phyloP scores from a whole-genome alignment of 2,797 vertebrate species.

The Oophaga sylvatica region DNA sequence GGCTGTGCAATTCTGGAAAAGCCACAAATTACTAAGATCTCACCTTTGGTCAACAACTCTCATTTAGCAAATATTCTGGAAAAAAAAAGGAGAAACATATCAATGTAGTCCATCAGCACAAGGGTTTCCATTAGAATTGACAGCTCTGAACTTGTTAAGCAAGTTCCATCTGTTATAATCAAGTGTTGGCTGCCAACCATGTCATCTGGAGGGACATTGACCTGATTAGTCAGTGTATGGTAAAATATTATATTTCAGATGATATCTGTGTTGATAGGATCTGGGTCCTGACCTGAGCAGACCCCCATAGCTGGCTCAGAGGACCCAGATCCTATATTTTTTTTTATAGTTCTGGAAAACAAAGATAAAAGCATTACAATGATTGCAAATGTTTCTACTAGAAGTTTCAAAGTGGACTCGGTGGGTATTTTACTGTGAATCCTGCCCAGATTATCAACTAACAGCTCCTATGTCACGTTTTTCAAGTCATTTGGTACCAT shows the following conservation, averaged over 20 bases:
- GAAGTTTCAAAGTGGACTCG: background rate
- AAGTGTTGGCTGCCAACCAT: constrained; percentile 43
- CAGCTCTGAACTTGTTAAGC: constrained; percentile 48
- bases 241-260: constrained; percentile 23
- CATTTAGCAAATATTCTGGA: background rate
- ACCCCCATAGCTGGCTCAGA: background rate
- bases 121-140: constrained; percentile 47
- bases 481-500: too few species aligned
- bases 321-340: background rate
- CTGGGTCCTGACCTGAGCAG: background rate
- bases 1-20: background rate
- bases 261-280: background rate
- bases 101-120: constrained; percentile 19
- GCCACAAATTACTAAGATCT: background rate
- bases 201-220: constrained; percentile 34
- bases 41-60: background rate
- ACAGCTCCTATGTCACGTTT: too few species aligned
- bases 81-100: background rate
- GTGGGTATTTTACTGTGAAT: background rate
- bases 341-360: background rate
- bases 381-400: background rate
- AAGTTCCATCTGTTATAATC: constrained; percentile 55
- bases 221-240: constrained; percentile 27
- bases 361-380: background rate
- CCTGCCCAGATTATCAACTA: too few species aligned